These are phyloP conservation scores for Caenorhabditis imperialis DNA, from an alignment of 2,888 invertebrate species.

Conservation along the genomic window DNA sequence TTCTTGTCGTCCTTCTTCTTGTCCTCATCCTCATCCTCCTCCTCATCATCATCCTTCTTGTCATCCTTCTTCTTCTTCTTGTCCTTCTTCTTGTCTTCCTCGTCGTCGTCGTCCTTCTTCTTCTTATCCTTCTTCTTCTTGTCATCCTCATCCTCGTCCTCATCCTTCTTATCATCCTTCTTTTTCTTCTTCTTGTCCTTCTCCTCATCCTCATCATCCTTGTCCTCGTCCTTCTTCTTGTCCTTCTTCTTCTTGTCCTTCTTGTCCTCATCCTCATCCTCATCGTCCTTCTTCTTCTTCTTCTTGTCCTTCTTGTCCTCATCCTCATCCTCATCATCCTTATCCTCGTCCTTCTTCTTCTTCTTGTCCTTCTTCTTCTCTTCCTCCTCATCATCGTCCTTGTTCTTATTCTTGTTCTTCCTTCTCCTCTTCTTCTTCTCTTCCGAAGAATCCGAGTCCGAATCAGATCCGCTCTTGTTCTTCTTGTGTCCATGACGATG, in stretches of 20 bases:
- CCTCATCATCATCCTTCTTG: slow-evolving; percentile 4
- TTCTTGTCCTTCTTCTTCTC: slow-evolving; percentile 16
- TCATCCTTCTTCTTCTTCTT: slow-evolving; percentile 11
- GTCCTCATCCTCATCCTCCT: too few relatives aligned
- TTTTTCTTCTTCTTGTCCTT: slow-evolving; percentile 14
- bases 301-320: too few relatives aligned
- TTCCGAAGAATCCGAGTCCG: slow-evolving; percentile 29
- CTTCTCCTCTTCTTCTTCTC: slow-evolving; percentile 18
- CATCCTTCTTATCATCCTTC: slow-evolving; percentile 5
- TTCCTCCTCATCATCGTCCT: slow-evolving; percentile 18
- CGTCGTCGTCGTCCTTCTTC: too few relatives aligned
- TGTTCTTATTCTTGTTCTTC: slow-evolving; percentile 16
- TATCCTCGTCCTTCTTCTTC: too few relatives aligned
- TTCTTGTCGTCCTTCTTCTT: too few relatives aligned
- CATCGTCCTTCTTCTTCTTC: slow-evolving; percentile 12
- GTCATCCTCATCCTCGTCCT: slow-evolving; percentile 1
- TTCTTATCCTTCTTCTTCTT: slow-evolving; percentile 8
- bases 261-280: too few relatives aligned
- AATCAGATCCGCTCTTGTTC: slow-evolving; percentile 17
- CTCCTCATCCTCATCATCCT: slow-evolving; percentile 12
- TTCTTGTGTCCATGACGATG: slow-evolving; percentile 18
- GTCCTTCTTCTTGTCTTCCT: too few relatives aligned
- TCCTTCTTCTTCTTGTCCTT: too few relatives aligned
- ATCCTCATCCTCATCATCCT: too few relatives aligned
- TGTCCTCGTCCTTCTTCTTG: slow-evolving; percentile 7